Evolutionary conservation across 2,113 vertebrate species (phyloP).

Genomic region (Esox niger): DNA sequence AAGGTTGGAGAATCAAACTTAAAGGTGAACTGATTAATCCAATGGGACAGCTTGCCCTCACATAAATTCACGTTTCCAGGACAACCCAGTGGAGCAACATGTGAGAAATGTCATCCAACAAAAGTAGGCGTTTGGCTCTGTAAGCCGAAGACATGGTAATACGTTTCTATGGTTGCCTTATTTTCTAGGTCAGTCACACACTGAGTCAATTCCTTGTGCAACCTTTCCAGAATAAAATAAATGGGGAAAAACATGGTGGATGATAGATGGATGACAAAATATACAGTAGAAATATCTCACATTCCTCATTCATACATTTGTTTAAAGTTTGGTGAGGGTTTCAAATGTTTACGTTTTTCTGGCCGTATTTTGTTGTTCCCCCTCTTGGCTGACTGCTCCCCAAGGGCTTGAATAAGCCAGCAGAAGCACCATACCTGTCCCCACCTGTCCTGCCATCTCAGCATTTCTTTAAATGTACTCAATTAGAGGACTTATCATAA

Average conservation of each 20-base stretch:
- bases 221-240: background rate
- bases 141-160: constrained; percentile 3
- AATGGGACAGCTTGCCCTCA: background rate
- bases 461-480: too few species aligned
- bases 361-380: too few species aligned
- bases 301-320: too few species aligned
- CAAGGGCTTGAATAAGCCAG: background rate
- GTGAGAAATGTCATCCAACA: constrained; percentile 14
- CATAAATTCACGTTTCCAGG: background rate
- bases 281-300: background rate
- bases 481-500: too few species aligned
- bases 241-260: background rate
- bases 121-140: constrained; percentile 2
- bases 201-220: background rate
- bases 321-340: too few species aligned
- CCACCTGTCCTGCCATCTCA: too few species aligned
- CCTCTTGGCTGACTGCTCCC: too few species aligned
- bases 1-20: background rate
- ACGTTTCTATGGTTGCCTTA: background rate
- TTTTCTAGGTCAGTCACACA: constrained; percentile 4
- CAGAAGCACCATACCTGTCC: background rate
- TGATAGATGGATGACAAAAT: background rate
- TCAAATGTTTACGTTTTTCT: too few species aligned
- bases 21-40: background rate
- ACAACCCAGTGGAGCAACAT: constrained; percentile 1